Base-by-base conservation (phyloP, 2,113 vertebrate species). In the Callithrix jacchus region DNA sequence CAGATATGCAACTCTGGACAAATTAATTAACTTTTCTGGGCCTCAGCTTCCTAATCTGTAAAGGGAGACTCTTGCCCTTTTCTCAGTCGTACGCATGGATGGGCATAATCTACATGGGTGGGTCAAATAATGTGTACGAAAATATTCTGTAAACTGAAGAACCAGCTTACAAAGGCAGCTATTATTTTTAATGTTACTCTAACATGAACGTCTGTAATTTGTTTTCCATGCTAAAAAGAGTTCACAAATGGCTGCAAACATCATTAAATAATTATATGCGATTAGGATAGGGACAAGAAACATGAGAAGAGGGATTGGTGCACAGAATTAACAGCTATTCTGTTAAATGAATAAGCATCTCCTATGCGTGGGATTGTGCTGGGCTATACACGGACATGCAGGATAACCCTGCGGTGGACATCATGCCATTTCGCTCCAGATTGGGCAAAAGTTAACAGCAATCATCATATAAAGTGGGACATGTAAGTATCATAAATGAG, bases 191-290 rank as follows among this genome's bases (percentile, higher is more conserved):
- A 84, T 70, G 42, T 20, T 76, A n/a, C 17, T 61, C 25, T 42
- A 92, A 76, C 5, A 61, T 9, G 25, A 79, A 93, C 47, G 66
- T 89, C 68, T 91, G 77, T 76, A 56, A 88, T 66, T 79, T 73
- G 20, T 54, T 96, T 96, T 61, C 58, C 45, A 76, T 10, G 66
- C 52, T 92, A 79, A 92, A 49, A n/a, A 30, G 56, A 87, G 54
- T 68, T 95, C 68, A 64, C 9, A 21, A 89, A 30, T 11, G 3
- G 84, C 49, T 58, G 45, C 71, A 82, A 94, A 45, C 47, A 23
- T 42, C 11, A 58, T 82, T 40, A 77, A 79, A 80, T 21, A 68
- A 42, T 35, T 13, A 16, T 2, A 40, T 2, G 1, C 35, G 25
- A 30, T 25, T 47, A 35, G 30, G 35, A 81, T 83, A 89, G 32